These are phyloP conservation scores for Cataglyphis cursor DNA, from an alignment of 2,888 invertebrate genomes.

Conservation along the genomic window DNA sequence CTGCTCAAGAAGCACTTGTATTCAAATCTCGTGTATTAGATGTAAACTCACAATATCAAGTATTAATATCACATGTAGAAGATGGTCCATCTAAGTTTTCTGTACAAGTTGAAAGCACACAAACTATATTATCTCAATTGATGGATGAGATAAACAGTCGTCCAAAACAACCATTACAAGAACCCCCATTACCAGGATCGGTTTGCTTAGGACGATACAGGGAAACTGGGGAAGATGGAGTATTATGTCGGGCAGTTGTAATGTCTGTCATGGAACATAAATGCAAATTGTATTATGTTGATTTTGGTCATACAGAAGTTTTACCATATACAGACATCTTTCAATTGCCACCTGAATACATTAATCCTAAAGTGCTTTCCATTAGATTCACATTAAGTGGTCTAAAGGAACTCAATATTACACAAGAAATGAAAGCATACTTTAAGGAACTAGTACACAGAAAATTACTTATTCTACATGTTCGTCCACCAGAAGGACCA, in stretches of 20 bases:
- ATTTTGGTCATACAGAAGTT: slow-evolving; percentile 93
- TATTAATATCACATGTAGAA: slow-evolving; percentile 92
- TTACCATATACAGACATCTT: slow-evolving; percentile 91
- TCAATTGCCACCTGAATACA: slow-evolving; percentile 92
- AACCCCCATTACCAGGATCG: slow-evolving; percentile 92
- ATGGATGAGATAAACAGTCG: slow-evolving; percentile 92
- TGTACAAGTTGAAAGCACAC: slow-evolving; percentile 90
- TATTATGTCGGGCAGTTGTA: slow-evolving; percentile 92
- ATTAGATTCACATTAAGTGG: slow-evolving; percentile 92
- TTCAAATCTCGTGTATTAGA: slow-evolving; percentile 86
- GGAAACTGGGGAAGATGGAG: slow-evolving; percentile 88
- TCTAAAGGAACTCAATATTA: slow-evolving; percentile 88
- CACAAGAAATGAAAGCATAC: slow-evolving; percentile 90
- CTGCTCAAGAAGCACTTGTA: slow-evolving; percentile 78
- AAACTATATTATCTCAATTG: slow-evolving; percentile 89
- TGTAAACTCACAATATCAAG: slow-evolving; percentile 89
- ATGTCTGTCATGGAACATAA: slow-evolving; percentile 91
- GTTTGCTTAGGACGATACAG: slow-evolving; percentile 92
- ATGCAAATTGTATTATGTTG: slow-evolving; percentile 93
- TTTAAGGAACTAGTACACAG: slow-evolving; percentile 91
- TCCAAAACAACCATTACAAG: slow-evolving; percentile 88
- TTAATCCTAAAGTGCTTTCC: slow-evolving; percentile 92
- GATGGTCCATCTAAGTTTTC: slow-evolving; percentile 94
- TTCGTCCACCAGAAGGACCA: slow-evolving; percentile 91
- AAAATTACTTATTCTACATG: slow-evolving; percentile 90